Evolutionary conservation across 2,888 invertebrate species (phyloP).

Genomic region (Euplagia quadripunctaria): DNA sequence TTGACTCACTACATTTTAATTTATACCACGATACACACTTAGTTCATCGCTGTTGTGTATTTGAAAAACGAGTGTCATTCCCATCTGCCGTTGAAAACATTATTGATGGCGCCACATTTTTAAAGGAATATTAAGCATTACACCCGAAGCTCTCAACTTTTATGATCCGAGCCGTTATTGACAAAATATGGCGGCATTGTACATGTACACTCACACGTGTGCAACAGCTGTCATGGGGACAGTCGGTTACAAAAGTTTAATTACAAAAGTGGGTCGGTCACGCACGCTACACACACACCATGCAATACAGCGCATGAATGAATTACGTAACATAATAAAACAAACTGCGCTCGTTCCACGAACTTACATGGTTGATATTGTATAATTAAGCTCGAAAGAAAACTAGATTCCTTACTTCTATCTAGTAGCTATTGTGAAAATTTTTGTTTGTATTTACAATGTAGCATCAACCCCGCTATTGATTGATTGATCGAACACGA

Average conservation of each 20-base stretch:
- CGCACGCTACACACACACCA: conserved; percentile 29
- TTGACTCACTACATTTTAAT: too few relatives aligned
- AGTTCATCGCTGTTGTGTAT: neutral
- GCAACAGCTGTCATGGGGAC: conserved; percentile 66
- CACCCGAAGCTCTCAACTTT: conserved; percentile 42
- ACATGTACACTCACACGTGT: conserved; percentile 55
- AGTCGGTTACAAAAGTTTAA: conserved; percentile 57
- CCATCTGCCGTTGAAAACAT: conserved; percentile 12
- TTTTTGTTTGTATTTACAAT: too few relatives aligned
- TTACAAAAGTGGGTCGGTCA: conserved; percentile 52
- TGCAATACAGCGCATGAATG: conserved; percentile 25
- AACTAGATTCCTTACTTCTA: neutral
- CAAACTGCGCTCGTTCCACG: neutral
- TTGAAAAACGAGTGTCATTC: conserved; percentile 11
- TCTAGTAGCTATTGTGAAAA: neutral
- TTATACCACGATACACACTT: neutral
- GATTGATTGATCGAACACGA: too few relatives aligned
- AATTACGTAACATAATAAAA: conserved; percentile 25
- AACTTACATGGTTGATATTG: neutral
- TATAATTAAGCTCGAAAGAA: neutral
- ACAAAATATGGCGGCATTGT: conserved; percentile 44
- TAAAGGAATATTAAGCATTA: conserved; percentile 36
- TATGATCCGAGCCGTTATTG: conserved; percentile 40
- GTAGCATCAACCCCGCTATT: too few relatives aligned
- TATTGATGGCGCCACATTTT: conserved; percentile 44